Percentiles rank a stretch among this genome's conserved stretches.
These are phyloP conservation scores for Patella pellucida DNA, from an alignment of 2,888 invertebrate species.

Conservation along the genomic window DNA sequence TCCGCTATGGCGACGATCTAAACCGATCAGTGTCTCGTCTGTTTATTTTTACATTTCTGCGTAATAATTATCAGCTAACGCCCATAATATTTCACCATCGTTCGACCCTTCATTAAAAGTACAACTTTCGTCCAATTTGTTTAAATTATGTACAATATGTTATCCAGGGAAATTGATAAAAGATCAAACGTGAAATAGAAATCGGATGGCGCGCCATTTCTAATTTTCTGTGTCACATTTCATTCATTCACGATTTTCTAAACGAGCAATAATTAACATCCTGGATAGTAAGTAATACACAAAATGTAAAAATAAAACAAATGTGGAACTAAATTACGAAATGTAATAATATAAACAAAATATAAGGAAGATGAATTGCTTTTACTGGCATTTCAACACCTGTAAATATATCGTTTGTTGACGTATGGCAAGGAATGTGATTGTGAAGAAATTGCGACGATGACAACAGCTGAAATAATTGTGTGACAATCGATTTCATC, in stretches of 20 bases:
- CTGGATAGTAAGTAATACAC: neutral
- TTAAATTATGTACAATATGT: no score
- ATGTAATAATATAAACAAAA: no score
- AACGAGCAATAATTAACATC: neutral
- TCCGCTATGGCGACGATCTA: slow-evolving; percentile 35
- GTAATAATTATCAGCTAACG: slow-evolving; percentile 1
- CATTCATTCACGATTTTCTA: slow-evolving; percentile 21
- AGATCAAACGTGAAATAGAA: neutral
- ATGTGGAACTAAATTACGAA: neutral
- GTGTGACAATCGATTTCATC: neutral
- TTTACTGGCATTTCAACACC: neutral
- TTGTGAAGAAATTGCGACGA: slow-evolving; percentile 25
- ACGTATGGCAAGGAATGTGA: slow-evolving; percentile 31
- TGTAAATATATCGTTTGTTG: slow-evolving; percentile 24
- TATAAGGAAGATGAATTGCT: no score
- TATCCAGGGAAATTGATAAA: no score
- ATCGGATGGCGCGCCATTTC: slow-evolving; percentile 5
- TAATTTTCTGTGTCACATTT: slow-evolving; percentile 13
- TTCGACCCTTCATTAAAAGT: neutral
- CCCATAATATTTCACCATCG: neutral
- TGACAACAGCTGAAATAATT: slow-evolving; percentile 3
- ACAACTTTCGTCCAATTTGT: no score
- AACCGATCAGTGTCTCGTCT: slow-evolving; percentile 18
- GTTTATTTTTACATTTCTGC: slow-evolving; percentile 13
- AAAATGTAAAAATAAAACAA: slow-evolving; percentile 15